A percentile compares a stretch with the other conserved stretches of the same genome.
Evolutionary conservation across 2,797 vertebrate genomes (phyloP).

Genomic region (Tympanoctomys barrerae): DNA sequence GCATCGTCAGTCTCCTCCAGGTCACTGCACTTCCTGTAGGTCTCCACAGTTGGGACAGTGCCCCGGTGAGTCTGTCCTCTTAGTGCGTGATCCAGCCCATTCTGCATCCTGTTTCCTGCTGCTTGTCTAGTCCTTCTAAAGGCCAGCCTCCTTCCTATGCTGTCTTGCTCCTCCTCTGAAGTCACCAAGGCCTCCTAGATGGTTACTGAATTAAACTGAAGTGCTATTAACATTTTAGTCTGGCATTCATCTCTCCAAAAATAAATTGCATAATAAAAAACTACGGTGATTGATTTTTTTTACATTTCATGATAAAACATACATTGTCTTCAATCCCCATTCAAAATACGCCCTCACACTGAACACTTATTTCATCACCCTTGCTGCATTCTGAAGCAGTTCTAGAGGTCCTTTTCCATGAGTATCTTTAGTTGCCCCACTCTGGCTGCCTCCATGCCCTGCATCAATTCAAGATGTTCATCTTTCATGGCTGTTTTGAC

Average conservation of each 20-base stretch:
- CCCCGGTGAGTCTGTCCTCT: conserved; percentile 16
- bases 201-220: neutral
- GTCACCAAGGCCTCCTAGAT: neutral
- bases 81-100: neutral
- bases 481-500: neutral
- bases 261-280: neutral
- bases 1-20: conserved; percentile 52
- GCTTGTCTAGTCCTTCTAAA: neutral
- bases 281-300: neutral
- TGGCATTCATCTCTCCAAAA: neutral
- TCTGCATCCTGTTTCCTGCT: conserved; percentile 54
- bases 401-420: neutral
- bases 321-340: neutral
- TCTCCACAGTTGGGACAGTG: conserved; percentile 44
- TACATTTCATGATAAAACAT: neutral
- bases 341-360: neutral
- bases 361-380: neutral
- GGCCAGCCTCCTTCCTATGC: neutral
- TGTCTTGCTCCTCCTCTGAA: neutral
- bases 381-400: neutral
- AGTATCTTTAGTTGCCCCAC: neutral
- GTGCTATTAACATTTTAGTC: neutral
- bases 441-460: neutral
- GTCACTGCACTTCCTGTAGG: conserved; percentile 47
- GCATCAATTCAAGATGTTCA: neutral